Evolutionary conservation across 2,113 vertebrate genomes (phyloP), one percentile per base, ranked within the genome.

Genomic region (Trochalopteron elliotii): DNA sequence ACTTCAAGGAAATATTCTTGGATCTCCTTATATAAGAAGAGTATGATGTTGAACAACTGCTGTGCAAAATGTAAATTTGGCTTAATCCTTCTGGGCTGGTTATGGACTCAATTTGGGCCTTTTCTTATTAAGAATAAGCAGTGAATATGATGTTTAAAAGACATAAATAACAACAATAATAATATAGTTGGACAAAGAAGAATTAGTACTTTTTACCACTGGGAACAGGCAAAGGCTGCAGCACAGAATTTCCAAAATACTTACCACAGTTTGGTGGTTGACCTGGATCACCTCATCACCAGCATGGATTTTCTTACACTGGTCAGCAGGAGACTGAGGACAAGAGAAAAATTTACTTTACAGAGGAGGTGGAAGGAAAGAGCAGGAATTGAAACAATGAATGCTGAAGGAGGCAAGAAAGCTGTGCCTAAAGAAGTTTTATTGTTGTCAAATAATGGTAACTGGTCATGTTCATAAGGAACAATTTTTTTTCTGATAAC

Each of bases 301-400:
- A 78, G 97, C 98, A 28, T 98, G 97, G 97, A 98, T 97, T 83
- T 98, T 98, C 97, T 98, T 98, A 68, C 98, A 98, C 84, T 98
- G 98, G 92, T 98, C 98, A 87, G 98, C 98, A 82, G 98, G 98
- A 94, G 98, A 98, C 98, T 98, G 72, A 94, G 90, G 89, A 74
- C 16, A 94, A 97, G 67, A 96, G 39, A 97, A 44, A 57, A 12
- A 56, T 33, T 74, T 88, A n/a, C 31, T 72, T 65, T 28, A 57
- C 4, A 30, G 10, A 10, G 50, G 11, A 56, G 12, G 4, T 7
- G 23, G 25, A 57, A 50, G 27, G 19, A 28, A 79, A 72, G 59
- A 74, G 37, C 15, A 53, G n/a, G 13, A 65, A 80, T 69, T 64
- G 33, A 60, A 93, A 39, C 19, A 71, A 24, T 4, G 13, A 35